Evolutionary conservation across 2,113 vertebrate genomes (phyloP), one percentile per base, ranked within the genome.

Genomic region (Otocyon megalotis): DNA sequence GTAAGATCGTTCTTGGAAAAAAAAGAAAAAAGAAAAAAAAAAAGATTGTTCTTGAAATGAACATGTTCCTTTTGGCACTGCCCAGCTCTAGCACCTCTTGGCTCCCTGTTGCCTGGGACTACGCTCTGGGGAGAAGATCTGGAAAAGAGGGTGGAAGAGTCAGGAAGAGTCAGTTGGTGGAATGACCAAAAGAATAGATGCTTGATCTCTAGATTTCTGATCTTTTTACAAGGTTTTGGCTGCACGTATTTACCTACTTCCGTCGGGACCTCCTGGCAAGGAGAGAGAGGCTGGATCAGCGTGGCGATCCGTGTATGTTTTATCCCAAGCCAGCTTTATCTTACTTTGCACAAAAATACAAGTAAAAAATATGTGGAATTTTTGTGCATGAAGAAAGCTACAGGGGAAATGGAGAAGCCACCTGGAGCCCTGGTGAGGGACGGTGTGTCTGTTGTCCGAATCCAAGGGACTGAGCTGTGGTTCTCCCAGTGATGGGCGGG

Each of bases 291-390:
- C 63, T 14, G 15, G 35, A 15, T 65, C 30, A 69, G 76, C 32
- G 22, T 32, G 35, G 19, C 5, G 1, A 8, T 26, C 67, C 56
- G 22, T 20, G 30, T 17, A 48, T 43, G 15, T 83, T 82, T 62
- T 35, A 80, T 54, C 79, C 83, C 63, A n/a, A 88, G 88, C 63
- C 62, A 81, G 74, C n/a, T 93, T 94, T 88, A 56, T 94, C 93
- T 82, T 85, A 67, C 11, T 82, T 63, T 37, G 60, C 67, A 85
- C 85, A 96, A 74, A 96, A 87, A 88, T 22, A 72, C 71, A 96
- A 88, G 67, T 82, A 60, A 94, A 67, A 95, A 93, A 60, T 79
- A 54, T 14, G 26, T 50, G 24, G 8, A 43, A 76, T 76, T 65
- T 93, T 83, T 79, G 58, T 93, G 88, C 84, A 63, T 94, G 43